Evolutionary conservation across 2,888 invertebrate species (phyloP).

Genomic region (Drosophila subsilvestris): DNA sequence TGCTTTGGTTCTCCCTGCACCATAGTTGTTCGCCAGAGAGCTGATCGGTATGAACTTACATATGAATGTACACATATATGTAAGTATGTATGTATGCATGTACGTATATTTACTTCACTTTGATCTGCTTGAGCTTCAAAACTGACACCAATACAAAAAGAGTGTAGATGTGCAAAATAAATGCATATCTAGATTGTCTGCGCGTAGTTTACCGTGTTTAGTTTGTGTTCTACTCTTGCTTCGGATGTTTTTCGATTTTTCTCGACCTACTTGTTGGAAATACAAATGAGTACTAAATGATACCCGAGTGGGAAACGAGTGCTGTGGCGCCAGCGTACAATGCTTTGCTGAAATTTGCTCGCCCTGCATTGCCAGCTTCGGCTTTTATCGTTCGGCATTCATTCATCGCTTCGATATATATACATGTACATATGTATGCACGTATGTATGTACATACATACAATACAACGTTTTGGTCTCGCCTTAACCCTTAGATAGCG

Average conservation of each 20-base stretch:
- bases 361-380: conserved; percentile 4
- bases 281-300: conserved; percentile 61
- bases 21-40: not conserved
- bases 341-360: conserved; percentile 42
- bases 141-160: not conserved
- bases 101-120: not conserved
- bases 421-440: not conserved
- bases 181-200: not conserved
- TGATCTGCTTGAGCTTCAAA: conserved; percentile 3
- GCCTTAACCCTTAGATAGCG: not conserved
- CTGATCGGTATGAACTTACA: not conserved
- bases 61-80: not conserved
- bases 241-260: conserved; percentile 1
- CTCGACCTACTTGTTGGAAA: conserved; percentile 65
- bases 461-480: not conserved
- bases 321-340: conserved; percentile 50
- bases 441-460: not conserved
- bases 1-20: not conserved
- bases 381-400: not conserved
- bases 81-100: not conserved
- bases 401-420: not conserved
- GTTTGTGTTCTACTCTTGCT: not conserved
- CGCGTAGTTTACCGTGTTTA: not conserved
- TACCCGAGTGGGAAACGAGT: conserved; percentile 8
- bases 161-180: not conserved